Evolutionary conservation across 1,140 invertebrate species (phyloP).

Genomic region (Lysiphlebus fabarum): DNA sequence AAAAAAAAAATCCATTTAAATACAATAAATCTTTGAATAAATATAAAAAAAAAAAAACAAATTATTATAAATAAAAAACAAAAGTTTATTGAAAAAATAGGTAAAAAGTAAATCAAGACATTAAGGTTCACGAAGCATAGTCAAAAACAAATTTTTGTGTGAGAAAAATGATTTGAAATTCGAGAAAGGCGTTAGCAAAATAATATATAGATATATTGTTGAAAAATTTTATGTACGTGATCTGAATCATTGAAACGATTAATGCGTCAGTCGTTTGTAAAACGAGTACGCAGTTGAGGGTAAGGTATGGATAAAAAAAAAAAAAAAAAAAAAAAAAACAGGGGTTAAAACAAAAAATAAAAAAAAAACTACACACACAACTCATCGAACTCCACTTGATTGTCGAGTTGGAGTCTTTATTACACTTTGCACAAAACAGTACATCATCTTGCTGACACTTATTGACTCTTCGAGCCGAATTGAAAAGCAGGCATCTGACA

Average conservation of each 20-base stretch:
- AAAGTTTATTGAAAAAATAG: background rate
- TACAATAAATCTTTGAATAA: too few relatives aligned
- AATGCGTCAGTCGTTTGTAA: background rate
- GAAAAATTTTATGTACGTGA: slow-evolving; percentile 5
- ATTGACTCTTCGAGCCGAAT: slow-evolving; percentile 29
- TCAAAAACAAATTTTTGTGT: too few relatives aligned
- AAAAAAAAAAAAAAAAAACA: too few relatives aligned
- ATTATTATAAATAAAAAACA: slow-evolving; percentile 6
- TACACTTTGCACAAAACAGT: slow-evolving; percentile 17
- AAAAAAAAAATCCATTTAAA: too few relatives aligned
- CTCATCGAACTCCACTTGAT: slow-evolving; percentile 13
- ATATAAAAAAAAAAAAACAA: background rate
- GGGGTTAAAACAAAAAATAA: too few relatives aligned
- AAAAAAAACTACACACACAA: background rate
- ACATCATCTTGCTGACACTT: slow-evolving; percentile 30
- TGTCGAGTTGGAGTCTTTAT: slow-evolving; percentile 4
- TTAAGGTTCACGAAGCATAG: too few relatives aligned
- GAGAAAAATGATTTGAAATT: background rate
- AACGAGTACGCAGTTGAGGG: background rate
- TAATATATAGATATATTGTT: background rate
- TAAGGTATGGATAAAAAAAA: too few relatives aligned
- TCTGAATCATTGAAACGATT: background rate
- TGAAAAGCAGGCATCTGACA: slow-evolving; percentile 25
- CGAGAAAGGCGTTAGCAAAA: background rate
- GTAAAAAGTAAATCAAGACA: background rate